A percentile compares a stretch with the other conserved stretches of the same genome.
Conservation (phyloP, 2,888 invertebrate species). For the Caenorhabditis sinica region DNA sequence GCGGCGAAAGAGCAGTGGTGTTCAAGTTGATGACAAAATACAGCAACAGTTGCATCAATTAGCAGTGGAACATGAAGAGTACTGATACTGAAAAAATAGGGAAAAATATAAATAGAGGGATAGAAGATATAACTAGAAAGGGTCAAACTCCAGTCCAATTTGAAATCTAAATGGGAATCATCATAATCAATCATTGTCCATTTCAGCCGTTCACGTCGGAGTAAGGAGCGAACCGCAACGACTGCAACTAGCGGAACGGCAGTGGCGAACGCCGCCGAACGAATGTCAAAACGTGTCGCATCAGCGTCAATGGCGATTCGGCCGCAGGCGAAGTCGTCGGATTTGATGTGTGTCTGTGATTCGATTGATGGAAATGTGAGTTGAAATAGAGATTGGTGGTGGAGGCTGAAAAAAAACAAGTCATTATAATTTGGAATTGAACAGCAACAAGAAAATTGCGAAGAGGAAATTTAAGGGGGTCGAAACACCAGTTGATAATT, state of each 20-base stretch:
- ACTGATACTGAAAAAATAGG: constrained; percentile 7
- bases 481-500: too few relatives aligned
- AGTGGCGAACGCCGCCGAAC: constrained; percentile 49
- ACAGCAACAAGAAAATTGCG: background rate
- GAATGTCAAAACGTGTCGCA: constrained; percentile 67
- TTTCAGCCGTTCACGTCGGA: constrained; percentile 70
- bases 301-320: constrained; percentile 62
- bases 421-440: background rate
- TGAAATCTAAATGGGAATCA: background rate
- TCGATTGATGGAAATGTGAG: constrained; percentile 80
- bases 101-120: background rate
- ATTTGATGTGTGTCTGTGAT: constrained; percentile 80
- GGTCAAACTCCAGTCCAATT: background rate
- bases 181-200: background rate
- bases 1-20: constrained; percentile 70
- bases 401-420: background rate
- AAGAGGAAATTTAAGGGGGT: too few relatives aligned
- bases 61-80: constrained; percentile 41
- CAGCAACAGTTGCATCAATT: constrained; percentile 21
- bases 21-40: constrained; percentile 36
- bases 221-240: constrained; percentile 60
- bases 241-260: constrained; percentile 41
- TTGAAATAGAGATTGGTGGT: constrained; percentile 12
- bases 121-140: background rate
- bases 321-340: constrained; percentile 55